Percentiles rank a stretch among this genome's conserved stretches.
Evolutionary conservation across 2,113 vertebrate genomes (phyloP).

Genomic region (Lathamus discolor): DNA sequence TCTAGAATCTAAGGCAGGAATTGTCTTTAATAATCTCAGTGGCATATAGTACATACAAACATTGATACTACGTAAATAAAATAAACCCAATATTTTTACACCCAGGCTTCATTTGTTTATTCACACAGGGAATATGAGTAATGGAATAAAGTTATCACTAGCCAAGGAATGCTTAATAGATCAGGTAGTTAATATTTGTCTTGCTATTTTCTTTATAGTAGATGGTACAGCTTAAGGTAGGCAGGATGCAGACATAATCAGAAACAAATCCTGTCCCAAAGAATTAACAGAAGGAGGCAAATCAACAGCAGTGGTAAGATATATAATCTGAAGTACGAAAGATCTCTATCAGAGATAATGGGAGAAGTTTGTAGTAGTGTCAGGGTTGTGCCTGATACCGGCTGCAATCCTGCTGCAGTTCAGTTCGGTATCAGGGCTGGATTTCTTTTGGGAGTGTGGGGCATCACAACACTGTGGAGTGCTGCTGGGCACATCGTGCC

Average conservation of each 20-base stretch:
- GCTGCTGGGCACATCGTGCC: accelerated
- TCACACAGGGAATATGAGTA: neutral
- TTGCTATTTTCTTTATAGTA: neutral
- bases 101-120: neutral
- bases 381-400: neutral
- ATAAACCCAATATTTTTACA: neutral
- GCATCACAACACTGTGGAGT: neutral
- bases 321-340: neutral
- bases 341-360: neutral
- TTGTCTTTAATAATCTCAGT: neutral
- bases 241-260: neutral
- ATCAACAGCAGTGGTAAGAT: neutral
- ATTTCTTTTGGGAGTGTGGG: neutral
- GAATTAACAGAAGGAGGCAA: neutral
- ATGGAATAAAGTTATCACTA: neutral
- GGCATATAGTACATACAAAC: neutral
- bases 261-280: neutral
- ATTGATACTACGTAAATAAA: neutral
- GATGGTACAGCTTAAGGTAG: neutral
- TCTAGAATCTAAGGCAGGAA: neutral
- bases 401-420: neutral
- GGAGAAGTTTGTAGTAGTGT: neutral
- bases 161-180: neutral
- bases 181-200: neutral
- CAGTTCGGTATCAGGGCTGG: neutral